Conservation (phyloP, 2,888 invertebrate genomes). For the Antheraea yamamai region DNA sequence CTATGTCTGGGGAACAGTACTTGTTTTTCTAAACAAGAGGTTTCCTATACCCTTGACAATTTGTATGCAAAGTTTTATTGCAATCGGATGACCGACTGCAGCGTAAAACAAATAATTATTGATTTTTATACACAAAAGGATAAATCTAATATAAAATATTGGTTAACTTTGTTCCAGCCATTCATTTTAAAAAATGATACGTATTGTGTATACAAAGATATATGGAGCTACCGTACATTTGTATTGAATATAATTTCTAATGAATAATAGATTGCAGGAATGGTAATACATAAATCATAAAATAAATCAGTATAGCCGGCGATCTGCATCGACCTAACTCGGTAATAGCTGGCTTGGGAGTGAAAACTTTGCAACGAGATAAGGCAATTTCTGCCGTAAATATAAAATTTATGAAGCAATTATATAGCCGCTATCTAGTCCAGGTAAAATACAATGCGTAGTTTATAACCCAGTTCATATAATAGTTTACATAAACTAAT, state of each 20-base stretch:
- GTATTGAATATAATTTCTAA: neutral
- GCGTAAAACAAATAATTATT: too few species aligned
- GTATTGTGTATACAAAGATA: neutral
- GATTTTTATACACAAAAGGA: too few species aligned
- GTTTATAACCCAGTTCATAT: neutral
- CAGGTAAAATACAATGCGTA: constrained; percentile 6
- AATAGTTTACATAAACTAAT: neutral
- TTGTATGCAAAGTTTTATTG: too few species aligned
- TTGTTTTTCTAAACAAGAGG: too few species aligned
- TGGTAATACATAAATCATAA: constrained; percentile 17
- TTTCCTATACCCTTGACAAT: too few species aligned
- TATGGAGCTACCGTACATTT: neutral
- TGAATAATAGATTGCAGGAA: neutral
- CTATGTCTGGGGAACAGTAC: too few species aligned
- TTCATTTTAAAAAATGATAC: neutral
- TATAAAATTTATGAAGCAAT: constrained; percentile 44
- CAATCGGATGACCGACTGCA: too few species aligned
- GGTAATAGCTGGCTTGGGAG: constrained; percentile 36
- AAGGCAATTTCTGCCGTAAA: constrained; percentile 38
- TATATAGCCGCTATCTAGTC: constrained; percentile 20
- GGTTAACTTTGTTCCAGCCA: neutral
- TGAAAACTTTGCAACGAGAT: constrained; percentile 40
- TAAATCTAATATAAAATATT: neutral
- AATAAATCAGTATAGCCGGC: constrained; percentile 20
- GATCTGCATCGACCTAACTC: constrained; percentile 24